Percentiles rank a stretch among this genome's conserved stretches.
Evolutionary conservation across 2,113 vertebrate genomes (phyloP).

Genomic region (Arvicanthis niloticus): DNA sequence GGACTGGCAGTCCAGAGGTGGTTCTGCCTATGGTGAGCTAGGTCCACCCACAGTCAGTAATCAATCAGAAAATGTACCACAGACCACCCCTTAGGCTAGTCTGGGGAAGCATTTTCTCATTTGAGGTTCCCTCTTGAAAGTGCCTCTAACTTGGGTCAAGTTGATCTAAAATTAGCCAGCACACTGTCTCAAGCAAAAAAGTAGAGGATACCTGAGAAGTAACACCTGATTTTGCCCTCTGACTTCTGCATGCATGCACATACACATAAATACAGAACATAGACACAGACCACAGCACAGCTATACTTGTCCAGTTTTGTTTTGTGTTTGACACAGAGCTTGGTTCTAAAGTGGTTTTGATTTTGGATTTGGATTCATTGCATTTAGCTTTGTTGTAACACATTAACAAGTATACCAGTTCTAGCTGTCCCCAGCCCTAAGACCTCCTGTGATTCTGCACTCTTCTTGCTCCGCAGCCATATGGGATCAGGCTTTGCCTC

Average conservation of each 20-base stretch:
- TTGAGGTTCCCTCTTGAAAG: not conserved
- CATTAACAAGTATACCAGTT: not conserved
- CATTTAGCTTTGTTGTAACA: not conserved
- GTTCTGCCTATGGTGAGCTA: not conserved
- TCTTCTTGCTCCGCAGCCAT: not conserved
- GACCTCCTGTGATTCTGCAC: not conserved
- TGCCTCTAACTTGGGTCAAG: not conserved
- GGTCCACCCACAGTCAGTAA: not conserved
- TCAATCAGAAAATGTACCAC: not conserved
- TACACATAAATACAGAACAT: not conserved
- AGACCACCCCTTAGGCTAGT: not conserved
- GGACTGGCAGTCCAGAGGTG: not conserved
- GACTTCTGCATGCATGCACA: not conserved
- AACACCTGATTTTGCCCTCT: rapidly evolving
- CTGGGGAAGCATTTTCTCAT: not conserved
- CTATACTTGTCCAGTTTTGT: not conserved
- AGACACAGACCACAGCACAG: not conserved
- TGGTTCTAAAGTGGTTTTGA: not conserved
- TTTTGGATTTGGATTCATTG: not conserved
- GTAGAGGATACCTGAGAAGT: not conserved
- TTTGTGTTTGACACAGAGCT: not conserved
- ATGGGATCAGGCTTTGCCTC: not conserved
- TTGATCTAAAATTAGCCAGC: not conserved
- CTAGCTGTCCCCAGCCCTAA: not conserved
- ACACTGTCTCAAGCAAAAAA: not conserved